Conservation (phyloP, 2,113 vertebrate species). For the Cervus canadensis region DNA sequence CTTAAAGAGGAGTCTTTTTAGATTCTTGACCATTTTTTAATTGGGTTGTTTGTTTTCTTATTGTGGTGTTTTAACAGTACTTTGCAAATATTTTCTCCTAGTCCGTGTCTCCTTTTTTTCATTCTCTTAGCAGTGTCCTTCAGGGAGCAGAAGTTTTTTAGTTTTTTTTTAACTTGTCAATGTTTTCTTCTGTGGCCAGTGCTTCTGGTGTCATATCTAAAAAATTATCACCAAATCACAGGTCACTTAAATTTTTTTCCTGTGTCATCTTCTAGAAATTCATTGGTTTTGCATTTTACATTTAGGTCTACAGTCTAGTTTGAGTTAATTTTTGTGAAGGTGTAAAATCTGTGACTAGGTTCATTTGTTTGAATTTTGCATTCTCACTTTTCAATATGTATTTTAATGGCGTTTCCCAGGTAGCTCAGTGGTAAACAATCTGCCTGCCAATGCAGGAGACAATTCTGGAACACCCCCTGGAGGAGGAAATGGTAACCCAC, state of each 20-base stretch:
- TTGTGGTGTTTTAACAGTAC: neutral
- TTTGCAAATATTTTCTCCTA: neutral
- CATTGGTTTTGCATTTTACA: neutral
- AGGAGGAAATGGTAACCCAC: neutral
- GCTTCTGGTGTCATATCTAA: neutral
- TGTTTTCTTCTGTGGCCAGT: neutral
- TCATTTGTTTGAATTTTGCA: neutral
- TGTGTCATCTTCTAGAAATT: neutral
- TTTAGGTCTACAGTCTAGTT: neutral
- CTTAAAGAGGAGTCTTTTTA: neutral
- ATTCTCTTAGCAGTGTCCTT: neutral
- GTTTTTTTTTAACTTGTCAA: neutral
- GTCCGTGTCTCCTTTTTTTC: neutral
- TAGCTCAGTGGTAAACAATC: neutral
- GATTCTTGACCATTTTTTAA: neutral
- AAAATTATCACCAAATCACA: neutral
- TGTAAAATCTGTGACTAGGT: neutral
- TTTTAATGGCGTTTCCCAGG: neutral
- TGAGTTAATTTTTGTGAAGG: neutral
- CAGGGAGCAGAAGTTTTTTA: neutral
- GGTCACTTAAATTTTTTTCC: neutral
- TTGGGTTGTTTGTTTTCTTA: neutral
- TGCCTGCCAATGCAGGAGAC: neutral
- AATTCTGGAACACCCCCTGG: neutral
- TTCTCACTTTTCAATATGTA: neutral